Conservation (phyloP, 2,888 invertebrate species). For the Drosophila prostipennis region DNA sequence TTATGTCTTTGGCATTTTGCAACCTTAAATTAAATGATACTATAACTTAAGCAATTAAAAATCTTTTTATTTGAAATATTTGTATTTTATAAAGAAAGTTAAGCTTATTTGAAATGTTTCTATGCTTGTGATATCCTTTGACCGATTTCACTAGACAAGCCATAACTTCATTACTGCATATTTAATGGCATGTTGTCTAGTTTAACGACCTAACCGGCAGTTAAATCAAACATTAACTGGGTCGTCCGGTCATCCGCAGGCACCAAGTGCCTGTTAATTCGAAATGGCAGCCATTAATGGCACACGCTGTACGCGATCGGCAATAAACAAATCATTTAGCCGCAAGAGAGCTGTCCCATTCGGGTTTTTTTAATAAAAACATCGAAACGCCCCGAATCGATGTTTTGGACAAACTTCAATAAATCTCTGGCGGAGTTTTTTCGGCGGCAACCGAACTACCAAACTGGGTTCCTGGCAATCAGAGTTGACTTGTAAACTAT, state of each 20-base stretch:
- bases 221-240: conserved; percentile 55
- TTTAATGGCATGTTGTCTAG: conserved; percentile 25
- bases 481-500: conserved; percentile 75
- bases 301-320: conserved; percentile 69
- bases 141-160: conserved; percentile 1
- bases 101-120: too few relatives aligned
- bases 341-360: conserved; percentile 48
- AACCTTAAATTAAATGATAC: too few relatives aligned
- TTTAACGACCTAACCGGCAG: conserved; percentile 49
- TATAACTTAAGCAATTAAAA: too few relatives aligned
- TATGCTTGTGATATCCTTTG: background rate
- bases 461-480: conserved; percentile 49
- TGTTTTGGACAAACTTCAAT: conserved; percentile 40
- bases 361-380: conserved; percentile 54
- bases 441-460: background rate
- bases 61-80: too few relatives aligned
- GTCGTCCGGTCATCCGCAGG: conserved; percentile 52
- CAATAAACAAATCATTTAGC: conserved; percentile 75
- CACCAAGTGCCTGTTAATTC: conserved; percentile 53
- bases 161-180: conserved; percentile 44
- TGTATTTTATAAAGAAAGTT: too few relatives aligned
- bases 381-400: conserved; percentile 38
- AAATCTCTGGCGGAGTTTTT: conserved; percentile 44
- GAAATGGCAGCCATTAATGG: conserved; percentile 73
- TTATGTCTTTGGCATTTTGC: too few relatives aligned